A percentile compares a stretch with the other conserved stretches of the same genome.
Conservation (phyloP, 2,888 invertebrate genomes). For the Xestobium rufovillosum region DNA sequence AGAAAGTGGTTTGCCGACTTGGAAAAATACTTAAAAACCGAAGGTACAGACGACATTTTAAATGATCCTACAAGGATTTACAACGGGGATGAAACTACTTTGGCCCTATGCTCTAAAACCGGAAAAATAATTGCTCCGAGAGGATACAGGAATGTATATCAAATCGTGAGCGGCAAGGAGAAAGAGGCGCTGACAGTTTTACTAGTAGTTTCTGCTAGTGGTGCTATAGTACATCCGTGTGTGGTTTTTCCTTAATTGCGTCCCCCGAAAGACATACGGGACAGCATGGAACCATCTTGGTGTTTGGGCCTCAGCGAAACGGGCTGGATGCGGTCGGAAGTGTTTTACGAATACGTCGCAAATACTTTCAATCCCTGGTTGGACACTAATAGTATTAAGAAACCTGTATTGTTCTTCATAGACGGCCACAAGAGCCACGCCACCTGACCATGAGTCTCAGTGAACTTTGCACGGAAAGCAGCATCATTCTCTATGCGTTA, state of each 20-base stretch:
- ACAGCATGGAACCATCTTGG: slow-evolving; percentile 12
- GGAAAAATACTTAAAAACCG: slow-evolving; percentile 5
- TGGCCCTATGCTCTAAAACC: slow-evolving; percentile 2
- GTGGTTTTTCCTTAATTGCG: slow-evolving; percentile 13
- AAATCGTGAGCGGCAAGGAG: slow-evolving; percentile 16
- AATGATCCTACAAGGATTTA: not conserved
- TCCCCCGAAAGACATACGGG: slow-evolving; percentile 9
- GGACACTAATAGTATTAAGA: slow-evolving; percentile 6
- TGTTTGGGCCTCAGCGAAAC: slow-evolving; percentile 8
- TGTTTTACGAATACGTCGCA: slow-evolving; percentile 16
- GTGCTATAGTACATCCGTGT: slow-evolving; percentile 13
- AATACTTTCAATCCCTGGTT: slow-evolving; percentile 16
- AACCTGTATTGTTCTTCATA: slow-evolving; percentile 16
- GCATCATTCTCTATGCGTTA: slow-evolving; percentile 1
- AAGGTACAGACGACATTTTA: slow-evolving; percentile 1
- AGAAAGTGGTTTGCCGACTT: slow-evolving; percentile 18
- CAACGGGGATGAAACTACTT: not conserved
- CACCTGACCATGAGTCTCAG: slow-evolving; percentile 21
- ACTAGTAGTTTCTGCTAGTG: slow-evolving; percentile 13
- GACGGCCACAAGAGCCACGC: slow-evolving; percentile 26
- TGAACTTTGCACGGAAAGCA: slow-evolving; percentile 1
- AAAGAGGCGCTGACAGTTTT: slow-evolving; percentile 18
- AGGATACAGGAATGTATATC: slow-evolving; percentile 11
- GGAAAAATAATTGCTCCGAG: slow-evolving; percentile 2
- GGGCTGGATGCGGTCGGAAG: too few relatives aligned